Evolutionary conservation across 2,797 vertebrate species (phyloP).

Genomic region (Phyllotis vaccarum): DNA sequence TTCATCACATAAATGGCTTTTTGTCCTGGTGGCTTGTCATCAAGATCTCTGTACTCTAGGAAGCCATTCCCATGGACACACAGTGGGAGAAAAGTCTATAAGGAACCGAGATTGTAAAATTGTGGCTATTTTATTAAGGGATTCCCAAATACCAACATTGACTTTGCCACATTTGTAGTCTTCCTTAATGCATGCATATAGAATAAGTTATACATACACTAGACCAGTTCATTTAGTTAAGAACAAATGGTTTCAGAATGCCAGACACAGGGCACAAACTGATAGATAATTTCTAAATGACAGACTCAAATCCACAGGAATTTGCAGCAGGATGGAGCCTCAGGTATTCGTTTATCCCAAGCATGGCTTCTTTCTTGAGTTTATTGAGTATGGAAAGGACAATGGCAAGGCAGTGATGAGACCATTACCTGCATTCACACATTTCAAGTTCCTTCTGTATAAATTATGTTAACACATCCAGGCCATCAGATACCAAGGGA

Average conservation of each 20-base stretch:
- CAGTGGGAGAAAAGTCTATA: not conserved
- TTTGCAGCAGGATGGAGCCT: not conserved
- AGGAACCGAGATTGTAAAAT: not conserved
- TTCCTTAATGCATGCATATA: not conserved
- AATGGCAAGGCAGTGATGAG: too few relatives aligned
- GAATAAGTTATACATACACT: not conserved
- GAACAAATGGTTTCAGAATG: slow-evolving; percentile 30
- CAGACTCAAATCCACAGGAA: not conserved
- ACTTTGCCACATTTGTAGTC: not conserved
- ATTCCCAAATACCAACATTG: not conserved
- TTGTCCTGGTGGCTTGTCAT: not conserved
- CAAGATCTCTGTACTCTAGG: not conserved
- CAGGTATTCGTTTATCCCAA: not conserved
- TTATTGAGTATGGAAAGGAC: not conserved
- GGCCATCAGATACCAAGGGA: not conserved
- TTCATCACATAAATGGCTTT: not conserved
- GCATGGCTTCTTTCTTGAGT: not conserved
- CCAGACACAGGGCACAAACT: not conserved
- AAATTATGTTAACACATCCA: slow-evolving; percentile 54
- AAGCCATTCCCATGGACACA: not conserved
- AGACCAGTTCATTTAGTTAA: not conserved
- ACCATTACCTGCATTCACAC: not conserved
- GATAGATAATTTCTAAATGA: not conserved
- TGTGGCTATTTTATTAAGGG: not conserved
- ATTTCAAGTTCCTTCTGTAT: not conserved